phyloP scores from a whole-genome alignment of 2,888 invertebrate species.

The Lasioglossum zephyrum region DNA sequence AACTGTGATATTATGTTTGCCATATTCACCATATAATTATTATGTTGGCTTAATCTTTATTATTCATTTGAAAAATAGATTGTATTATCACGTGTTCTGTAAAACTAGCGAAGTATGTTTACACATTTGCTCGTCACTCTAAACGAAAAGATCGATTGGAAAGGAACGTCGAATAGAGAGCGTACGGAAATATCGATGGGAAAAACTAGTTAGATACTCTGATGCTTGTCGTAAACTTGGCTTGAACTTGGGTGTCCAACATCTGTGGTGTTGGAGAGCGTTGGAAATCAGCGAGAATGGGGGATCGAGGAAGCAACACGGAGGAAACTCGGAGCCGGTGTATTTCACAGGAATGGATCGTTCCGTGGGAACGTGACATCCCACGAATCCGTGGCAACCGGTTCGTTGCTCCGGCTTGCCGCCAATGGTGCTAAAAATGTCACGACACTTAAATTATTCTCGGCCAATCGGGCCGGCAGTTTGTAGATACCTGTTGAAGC shows the following conservation, averaged over 20 bases:
- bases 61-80: too few species aligned
- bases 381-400: constrained; percentile 15
- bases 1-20: too few species aligned
- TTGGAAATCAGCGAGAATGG: not conserved
- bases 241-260: not conserved
- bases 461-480: constrained; percentile 23
- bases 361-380: constrained; percentile 11
- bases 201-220: not conserved
- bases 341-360: constrained; percentile 14
- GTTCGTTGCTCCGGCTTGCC: constrained; percentile 29
- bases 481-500: constrained; percentile 58
- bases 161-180: not conserved
- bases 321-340: not conserved
- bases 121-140: too few species aligned
- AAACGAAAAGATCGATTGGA: not conserved
- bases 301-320: constrained; percentile 2
- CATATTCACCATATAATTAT: too few species aligned
- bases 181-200: not conserved
- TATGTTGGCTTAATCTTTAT: too few species aligned
- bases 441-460: constrained; percentile 54
- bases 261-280: not conserved
- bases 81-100: too few species aligned
- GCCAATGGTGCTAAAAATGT: constrained; percentile 53
- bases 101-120: too few species aligned
- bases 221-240: not conserved